These are phyloP conservation scores for Brachymystax lenok DNA, from an alignment of 2,797 vertebrate genomes.

Conservation along the genomic window DNA sequence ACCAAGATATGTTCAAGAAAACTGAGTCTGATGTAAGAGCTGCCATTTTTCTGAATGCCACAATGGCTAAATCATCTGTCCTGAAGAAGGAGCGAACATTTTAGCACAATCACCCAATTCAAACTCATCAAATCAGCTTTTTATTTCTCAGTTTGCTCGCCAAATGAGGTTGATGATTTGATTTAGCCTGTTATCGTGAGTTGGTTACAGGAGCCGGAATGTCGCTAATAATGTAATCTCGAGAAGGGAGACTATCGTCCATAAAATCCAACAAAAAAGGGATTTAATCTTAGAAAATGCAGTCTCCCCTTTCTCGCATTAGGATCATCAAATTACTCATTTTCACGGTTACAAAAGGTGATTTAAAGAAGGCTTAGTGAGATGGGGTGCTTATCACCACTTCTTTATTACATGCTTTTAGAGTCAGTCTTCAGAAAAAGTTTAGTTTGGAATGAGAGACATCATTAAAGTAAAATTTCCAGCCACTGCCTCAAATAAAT, in stretches of 20 bases:
- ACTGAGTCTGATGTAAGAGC: constrained; percentile 34
- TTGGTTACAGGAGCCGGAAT: constrained; percentile 15
- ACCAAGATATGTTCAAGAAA: constrained; percentile 27
- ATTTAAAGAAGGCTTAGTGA: constrained; percentile 42
- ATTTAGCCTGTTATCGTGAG: constrained; percentile 33
- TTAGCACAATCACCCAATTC: constrained; percentile 8
- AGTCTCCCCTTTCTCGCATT: constrained; percentile 36
- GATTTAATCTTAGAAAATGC: constrained; percentile 34
- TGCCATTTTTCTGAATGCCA: background rate
- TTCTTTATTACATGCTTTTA: constrained; percentile 47
- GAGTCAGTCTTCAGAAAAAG: constrained; percentile 19
- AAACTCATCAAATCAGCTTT: constrained; percentile 35
- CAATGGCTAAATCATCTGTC: background rate
- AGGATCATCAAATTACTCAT: constrained; percentile 32
- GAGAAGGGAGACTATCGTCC: constrained; percentile 16
- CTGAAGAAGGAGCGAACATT: background rate
- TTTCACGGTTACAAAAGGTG: constrained; percentile 44
- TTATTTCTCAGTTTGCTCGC: constrained; percentile 6
- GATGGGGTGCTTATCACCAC: constrained; percentile 31
- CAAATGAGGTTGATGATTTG: constrained; percentile 42
- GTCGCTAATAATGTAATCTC: background rate
- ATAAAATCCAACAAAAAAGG: constrained; percentile 35
- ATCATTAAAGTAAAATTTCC: constrained; percentile 50
- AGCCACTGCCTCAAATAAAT: constrained; percentile 46
- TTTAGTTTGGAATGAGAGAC: constrained; percentile 34